Evolutionary conservation across 2,797 vertebrate genomes (phyloP), one percentile per base, ranked within the genome.

Genomic region (Borostomias antarcticus): DNA sequence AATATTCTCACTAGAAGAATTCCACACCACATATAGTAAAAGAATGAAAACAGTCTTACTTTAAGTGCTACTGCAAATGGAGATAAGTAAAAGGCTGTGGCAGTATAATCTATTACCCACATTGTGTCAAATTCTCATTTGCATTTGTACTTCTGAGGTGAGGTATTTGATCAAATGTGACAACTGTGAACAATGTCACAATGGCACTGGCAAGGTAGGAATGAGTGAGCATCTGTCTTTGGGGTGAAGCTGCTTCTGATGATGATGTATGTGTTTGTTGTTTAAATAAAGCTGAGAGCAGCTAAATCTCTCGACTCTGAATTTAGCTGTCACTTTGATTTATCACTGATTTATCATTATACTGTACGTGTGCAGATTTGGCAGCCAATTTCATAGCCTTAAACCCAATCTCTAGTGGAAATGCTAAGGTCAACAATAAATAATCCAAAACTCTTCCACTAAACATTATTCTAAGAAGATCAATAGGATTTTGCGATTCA

Each of bases 381-480:
- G 80, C 80, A 82, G 79, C 84, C 82, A 85, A 81, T 89, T 85
- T 77, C 74, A 83, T 77, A 82, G 86, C 70, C 69, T 78, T 84
- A 88, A 90, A 86, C 68, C 78, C 80, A 81, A 87, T 85, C 83
- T 86, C 81, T 70, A 62, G 51, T 79, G 71, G 75, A 85, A 86
- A 79, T 50, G 75, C 73, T 79, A 73, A 86, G 86, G 89, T 88
- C 88, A 87, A 84, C 84, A 79, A 53, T 89, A 87, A 91, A 89
- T 87, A 90, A 89, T 82, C 83, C 77, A 76, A 61, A 77, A 85
- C 78, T 85, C 82, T 74, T 88, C 86, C 79, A 75, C 85, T 87
- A 83, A 88, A 81, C 79, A 77, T 80, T 87, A 87, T 87, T 91
- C 89, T 90, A 85, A 84, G 74, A 62, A 73, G 78, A 89, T 86